A percentile compares a stretch with the other conserved stretches of the same genome.
These are phyloP conservation scores for Diacarnus erythraeanus DNA, from an alignment of 37 sponge, comb jelly and placozoan species.

Conservation along the genomic window DNA sequence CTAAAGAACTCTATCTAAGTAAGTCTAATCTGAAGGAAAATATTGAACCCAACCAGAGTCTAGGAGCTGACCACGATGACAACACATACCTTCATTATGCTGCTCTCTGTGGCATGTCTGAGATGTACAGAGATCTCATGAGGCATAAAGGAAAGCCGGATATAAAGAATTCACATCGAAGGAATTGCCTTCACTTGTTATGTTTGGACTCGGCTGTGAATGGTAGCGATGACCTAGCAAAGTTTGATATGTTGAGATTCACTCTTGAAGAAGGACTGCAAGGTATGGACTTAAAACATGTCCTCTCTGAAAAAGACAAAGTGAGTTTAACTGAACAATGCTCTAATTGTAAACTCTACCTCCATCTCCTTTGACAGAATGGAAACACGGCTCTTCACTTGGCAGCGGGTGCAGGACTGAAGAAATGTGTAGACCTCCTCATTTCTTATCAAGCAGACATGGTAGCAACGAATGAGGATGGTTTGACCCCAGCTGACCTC, in stretches of 20 bases:
- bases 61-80: conserved; percentile 12
- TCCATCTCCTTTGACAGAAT: conserved; percentile 16
- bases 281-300: conserved; percentile 27
- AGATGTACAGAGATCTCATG: conserved; percentile 39
- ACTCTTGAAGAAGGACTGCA: conserved; percentile 13
- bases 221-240: background rate
- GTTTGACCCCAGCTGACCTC: conserved; percentile 73
- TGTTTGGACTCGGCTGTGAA: conserved; percentile 11
- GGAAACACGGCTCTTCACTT: conserved; percentile 72
- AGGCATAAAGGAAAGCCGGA: conserved; percentile 15
- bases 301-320: conserved; percentile 37
- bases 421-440: conserved; percentile 67
- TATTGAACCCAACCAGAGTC: conserved; percentile 31
- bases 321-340: background rate
- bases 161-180: conserved; percentile 22
- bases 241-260: conserved; percentile 1
- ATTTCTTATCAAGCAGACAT: conserved; percentile 52
- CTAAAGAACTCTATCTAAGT: conserved; percentile 11
- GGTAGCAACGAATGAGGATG: conserved; percentile 59
- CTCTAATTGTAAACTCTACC: background rate
- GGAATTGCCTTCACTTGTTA: conserved; percentile 62
- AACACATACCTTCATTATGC: conserved; percentile 54
- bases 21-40: conserved; percentile 33
- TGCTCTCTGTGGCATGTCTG: conserved; percentile 33
- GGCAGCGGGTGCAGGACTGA: conserved; percentile 58